phyloP scores from a whole-genome alignment of 2,888 invertebrate species.

The Exocentrus adspersus region DNA sequence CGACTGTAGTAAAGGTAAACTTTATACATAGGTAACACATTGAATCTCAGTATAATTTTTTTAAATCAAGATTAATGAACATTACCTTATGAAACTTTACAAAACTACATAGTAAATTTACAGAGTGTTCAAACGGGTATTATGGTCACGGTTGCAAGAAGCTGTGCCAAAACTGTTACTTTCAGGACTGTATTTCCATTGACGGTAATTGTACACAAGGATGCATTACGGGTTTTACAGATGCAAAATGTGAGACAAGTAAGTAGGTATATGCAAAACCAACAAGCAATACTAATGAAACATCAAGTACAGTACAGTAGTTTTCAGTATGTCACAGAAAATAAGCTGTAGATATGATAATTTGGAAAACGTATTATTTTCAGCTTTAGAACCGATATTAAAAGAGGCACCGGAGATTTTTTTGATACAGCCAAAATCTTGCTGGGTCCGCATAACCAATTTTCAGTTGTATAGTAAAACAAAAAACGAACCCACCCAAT shows the following conservation, averaged over 20 bases:
- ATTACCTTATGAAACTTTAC: no score
- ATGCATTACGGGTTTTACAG: neutral
- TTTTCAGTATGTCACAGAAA: neutral
- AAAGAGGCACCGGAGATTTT: neutral
- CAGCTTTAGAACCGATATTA: neutral
- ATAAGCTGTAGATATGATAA: neutral
- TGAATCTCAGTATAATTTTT: no score
- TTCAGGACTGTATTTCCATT: constrained; percentile 4
- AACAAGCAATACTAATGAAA: no score
- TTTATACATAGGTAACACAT: no score
- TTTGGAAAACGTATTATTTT: no score
- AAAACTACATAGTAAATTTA: no score
- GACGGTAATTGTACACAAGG: constrained; percentile 28
- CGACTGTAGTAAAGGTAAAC: constrained; percentile 31
- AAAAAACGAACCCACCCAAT: neutral
- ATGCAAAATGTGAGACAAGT: constrained; percentile 35
- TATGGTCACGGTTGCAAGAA: constrained; percentile 51
- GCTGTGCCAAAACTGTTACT: constrained; percentile 46
- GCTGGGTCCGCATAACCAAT: neutral
- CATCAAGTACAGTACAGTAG: constrained; percentile 1
- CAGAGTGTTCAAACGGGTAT: constrained; percentile 38
- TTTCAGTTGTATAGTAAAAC: neutral
- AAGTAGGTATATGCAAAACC: constrained; percentile 21
- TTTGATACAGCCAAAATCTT: neutral
- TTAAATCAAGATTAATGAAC: no score